Percentiles rank a stretch among this genome's conserved stretches.
Evolutionary conservation across 2,888 invertebrate genomes (phyloP).

Genomic region (Tetanocera ferruginea): DNA sequence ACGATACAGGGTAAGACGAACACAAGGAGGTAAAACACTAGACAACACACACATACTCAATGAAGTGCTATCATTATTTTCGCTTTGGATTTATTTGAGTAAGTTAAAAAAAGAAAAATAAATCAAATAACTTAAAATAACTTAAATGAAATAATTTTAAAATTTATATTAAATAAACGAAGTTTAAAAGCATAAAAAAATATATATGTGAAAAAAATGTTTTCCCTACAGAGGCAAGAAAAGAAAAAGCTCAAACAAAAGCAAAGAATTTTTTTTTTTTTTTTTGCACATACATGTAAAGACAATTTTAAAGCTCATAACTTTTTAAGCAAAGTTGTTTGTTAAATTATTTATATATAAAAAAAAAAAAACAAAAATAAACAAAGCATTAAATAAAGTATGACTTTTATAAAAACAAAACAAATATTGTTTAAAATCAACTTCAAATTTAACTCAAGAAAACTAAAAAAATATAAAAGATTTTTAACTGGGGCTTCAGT

Average conservation of each 20-base stretch:
- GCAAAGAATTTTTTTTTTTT: constrained; percentile 43
- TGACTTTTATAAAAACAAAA: constrained; percentile 37
- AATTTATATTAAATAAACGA: constrained; percentile 8
- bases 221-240: constrained; percentile 64
- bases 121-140: constrained; percentile 32
- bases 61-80: constrained; percentile 71
- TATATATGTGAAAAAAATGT: constrained; percentile 32
- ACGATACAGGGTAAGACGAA: constrained; percentile 79
- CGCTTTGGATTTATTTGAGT: constrained; percentile 61
- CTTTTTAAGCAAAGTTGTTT: constrained; percentile 39
- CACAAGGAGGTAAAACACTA: constrained; percentile 90
- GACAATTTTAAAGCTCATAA: constrained; percentile 29
- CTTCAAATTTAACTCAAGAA: constrained; percentile 33
- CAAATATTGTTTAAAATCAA: constrained; percentile 38
- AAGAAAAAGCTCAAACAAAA: constrained; percentile 69
- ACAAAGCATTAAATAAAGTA: constrained; percentile 35
- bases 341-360: constrained; percentile 23
- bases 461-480: constrained; percentile 54
- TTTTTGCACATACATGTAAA: constrained; percentile 33
- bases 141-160: constrained; percentile 21
- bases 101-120: constrained; percentile 32
- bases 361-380: constrained; percentile 32
- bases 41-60: constrained; percentile 88
- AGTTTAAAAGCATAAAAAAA: constrained; percentile 27
- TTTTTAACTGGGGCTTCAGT: constrained; percentile 51